Evolutionary conservation across 2,888 invertebrate species (phyloP), one percentile per base, ranked within the genome.

Genomic region (Allacma fusca): DNA sequence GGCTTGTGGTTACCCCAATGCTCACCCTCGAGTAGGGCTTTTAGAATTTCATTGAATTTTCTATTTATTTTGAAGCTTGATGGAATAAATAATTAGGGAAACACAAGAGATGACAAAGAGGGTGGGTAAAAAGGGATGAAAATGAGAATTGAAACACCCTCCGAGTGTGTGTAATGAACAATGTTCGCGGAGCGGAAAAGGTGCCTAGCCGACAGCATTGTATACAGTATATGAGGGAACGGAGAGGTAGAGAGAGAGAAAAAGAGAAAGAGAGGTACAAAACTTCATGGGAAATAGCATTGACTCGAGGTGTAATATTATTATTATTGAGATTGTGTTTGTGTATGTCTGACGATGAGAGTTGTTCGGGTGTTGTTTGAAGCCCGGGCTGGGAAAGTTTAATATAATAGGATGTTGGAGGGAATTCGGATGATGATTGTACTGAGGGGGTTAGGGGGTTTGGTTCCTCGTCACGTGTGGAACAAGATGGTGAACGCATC

Each of bases 391-490:
- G 62, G 23, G 62, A 62, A 62, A 62, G 62, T 62, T 62, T 62
- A 62, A 26, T 62, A 26, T 62, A 62, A 62, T 62, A 62, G 62
- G 24, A 62, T 62, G 62, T 62, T 62, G 62, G 62, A 62, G 62
- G 62, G 62, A 62, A 62, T 62, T 62, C 62, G 62, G 62, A 62
- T 62, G 62, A 62, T 62, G 62, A 62, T 62, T 23, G 26, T 62
- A 26, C 23, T 62, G 62, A 62, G 62, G 62, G 62, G 62, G 62
- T 62, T 62, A 62, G 62, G 62, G 62, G 62, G 62, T 62, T 24
- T 26, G 59, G 62, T 26, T 62, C 43, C 44, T 70, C 70, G 70
- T 70, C 70, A 70, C 70, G 70, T 70, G 70, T 70, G 43, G 70
- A 70, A 70, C 29, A 70, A 29, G 70, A 34, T 70, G 70, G 23